Evolutionary conservation across 2,113 vertebrate species (phyloP).

Genomic region (Aspiorhynchus laticeps): DNA sequence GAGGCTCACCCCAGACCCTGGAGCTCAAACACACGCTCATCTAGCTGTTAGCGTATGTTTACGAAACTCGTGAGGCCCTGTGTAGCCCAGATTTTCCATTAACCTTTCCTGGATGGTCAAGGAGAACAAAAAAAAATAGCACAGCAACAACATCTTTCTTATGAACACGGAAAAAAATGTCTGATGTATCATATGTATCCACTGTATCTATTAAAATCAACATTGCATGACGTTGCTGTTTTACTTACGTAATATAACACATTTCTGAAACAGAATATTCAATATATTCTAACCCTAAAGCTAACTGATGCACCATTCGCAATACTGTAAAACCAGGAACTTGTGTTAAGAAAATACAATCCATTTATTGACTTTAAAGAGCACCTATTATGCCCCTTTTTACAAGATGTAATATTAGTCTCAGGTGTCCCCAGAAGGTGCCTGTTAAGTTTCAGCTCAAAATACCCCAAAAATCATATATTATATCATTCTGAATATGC

Average conservation of each 20-base stretch:
- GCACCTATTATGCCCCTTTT: too few relatives aligned
- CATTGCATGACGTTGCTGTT: background rate
- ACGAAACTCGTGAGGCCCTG: background rate
- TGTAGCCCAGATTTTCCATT: background rate
- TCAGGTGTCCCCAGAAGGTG: too few relatives aligned
- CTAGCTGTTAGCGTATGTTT: constrained; percentile 1
- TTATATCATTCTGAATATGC: too few relatives aligned
- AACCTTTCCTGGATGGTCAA: background rate
- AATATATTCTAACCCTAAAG: background rate
- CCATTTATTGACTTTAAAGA: background rate
- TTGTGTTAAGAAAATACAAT: background rate
- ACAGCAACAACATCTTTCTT: too few relatives aligned
- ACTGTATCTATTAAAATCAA: background rate
- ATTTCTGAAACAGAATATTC: background rate
- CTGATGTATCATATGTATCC: too few relatives aligned
- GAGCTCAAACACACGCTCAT: constrained; percentile 9
- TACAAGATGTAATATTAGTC: too few relatives aligned
- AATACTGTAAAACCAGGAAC: constrained; percentile 14
- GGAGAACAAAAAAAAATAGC: background rate
- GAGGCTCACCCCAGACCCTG: constrained; percentile 22
- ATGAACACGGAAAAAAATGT: too few relatives aligned
- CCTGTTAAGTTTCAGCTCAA: too few relatives aligned
- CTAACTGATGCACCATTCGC: too few relatives aligned
- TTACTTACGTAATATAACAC: background rate
- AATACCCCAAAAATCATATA: too few relatives aligned